Evolutionary conservation across 1,140 invertebrate species (phyloP).

Genomic region (Bombyx mandarina): DNA sequence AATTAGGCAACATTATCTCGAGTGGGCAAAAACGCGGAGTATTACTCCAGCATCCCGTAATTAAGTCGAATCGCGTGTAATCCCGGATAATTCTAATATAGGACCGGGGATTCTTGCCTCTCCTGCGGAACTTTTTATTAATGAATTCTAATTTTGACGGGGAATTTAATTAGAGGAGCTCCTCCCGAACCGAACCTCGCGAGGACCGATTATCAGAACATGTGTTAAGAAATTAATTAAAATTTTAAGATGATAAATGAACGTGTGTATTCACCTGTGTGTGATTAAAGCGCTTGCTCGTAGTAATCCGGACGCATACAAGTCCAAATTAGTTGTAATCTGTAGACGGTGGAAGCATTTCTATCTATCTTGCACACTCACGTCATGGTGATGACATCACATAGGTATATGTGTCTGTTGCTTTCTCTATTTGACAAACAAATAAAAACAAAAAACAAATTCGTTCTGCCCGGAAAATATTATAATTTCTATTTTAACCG

Average conservation of each 20-base stretch:
- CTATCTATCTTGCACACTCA: too few species aligned
- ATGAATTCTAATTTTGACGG: conserved; percentile 22
- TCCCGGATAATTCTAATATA: conserved; percentile 26
- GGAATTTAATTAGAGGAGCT: conserved; percentile 20
- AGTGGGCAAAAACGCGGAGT: too few species aligned
- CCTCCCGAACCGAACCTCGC: conserved; percentile 1
- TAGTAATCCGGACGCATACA: background rate
- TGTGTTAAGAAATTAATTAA: background rate
- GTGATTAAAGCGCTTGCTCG: background rate
- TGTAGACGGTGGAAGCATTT: too few species aligned
- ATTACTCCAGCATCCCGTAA: conserved; percentile 13
- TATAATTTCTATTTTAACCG: too few species aligned
- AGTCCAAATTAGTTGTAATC: background rate
- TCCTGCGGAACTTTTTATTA: conserved; percentile 21
- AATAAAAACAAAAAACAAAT: too few species aligned
- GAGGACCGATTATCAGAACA: background rate
- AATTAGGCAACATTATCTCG: too few species aligned
- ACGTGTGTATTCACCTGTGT: background rate
- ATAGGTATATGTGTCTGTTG: too few species aligned
- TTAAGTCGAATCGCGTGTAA: conserved; percentile 23
- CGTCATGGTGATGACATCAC: too few species aligned
- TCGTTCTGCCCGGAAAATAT: too few species aligned
- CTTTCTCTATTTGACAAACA: too few species aligned
- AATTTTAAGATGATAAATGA: background rate
- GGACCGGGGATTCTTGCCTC: conserved; percentile 17